Evolutionary conservation across 2,888 invertebrate genomes (phyloP).

Genomic region (Ectemnius cavifrons): DNA sequence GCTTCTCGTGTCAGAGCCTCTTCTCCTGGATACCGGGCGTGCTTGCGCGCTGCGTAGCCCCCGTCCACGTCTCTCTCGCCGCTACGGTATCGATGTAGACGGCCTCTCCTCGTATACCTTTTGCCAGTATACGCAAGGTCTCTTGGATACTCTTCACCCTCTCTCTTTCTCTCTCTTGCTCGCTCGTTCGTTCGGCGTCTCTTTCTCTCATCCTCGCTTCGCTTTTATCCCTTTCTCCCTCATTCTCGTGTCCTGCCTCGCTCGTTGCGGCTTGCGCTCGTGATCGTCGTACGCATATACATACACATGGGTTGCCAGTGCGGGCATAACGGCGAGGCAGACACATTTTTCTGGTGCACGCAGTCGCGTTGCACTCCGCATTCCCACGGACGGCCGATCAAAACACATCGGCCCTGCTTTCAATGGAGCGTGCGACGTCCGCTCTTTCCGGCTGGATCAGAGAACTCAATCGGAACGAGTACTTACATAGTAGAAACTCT

Average conservation of each 20-base stretch:
- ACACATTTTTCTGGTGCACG: conserved; percentile 51
- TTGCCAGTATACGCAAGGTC: conserved; percentile 33
- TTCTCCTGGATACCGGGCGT: conserved; percentile 28
- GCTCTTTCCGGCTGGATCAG: conserved; percentile 16
- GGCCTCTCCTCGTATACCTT: conserved; percentile 13
- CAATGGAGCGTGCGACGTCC: conserved; percentile 18
- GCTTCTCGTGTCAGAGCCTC: conserved; percentile 22
- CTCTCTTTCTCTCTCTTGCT: conserved; percentile 4
- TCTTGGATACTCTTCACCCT: conserved; percentile 10
- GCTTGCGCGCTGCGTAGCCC: conserved; percentile 16
- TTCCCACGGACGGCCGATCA: conserved; percentile 46
- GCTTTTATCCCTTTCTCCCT: conserved; percentile 13
- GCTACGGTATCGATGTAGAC: conserved; percentile 12
- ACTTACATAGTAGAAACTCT: background rate
- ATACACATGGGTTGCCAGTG: conserved; percentile 13
- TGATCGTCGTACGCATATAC: conserved; percentile 15
- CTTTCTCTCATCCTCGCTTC: conserved; percentile 13
- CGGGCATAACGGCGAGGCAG: conserved; percentile 44
- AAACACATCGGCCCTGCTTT: conserved; percentile 31
- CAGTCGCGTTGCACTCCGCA: conserved; percentile 31
- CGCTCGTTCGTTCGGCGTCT: conserved; percentile 4
- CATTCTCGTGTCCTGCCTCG: conserved; percentile 13
- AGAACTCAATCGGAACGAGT: no score
- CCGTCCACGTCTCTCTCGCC: conserved; percentile 7
- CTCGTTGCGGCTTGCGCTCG: background rate